A percentile compares a stretch with the other conserved stretches of the same genome.
These are phyloP conservation scores for Paralichthys olivaceus DNA, from an alignment of 2,113 vertebrate species.

Conservation along the genomic window DNA sequence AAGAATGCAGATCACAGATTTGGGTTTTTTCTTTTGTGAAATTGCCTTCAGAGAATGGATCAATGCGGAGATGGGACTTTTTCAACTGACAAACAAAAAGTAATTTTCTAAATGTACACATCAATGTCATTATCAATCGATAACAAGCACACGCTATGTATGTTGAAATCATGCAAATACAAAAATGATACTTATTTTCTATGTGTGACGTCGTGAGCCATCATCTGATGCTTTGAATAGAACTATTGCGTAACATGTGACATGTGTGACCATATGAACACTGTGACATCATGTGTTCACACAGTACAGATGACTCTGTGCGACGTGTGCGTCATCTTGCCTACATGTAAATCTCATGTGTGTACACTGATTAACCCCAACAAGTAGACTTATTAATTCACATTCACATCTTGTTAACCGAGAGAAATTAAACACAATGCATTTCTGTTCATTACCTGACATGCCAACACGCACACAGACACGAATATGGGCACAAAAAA, in stretches of 20 bases:
- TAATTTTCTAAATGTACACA: conserved; percentile 13
- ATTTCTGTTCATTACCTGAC: background rate
- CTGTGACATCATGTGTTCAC: conserved; percentile 5
- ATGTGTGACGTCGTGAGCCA: background rate
- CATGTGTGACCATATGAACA: conserved; percentile 1
- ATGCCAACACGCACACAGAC: background rate
- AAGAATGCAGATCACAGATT: conserved; percentile 47
- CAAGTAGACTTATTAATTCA: no score
- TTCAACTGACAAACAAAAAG: conserved; percentile 37
- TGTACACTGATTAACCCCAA: background rate
- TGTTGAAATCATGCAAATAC: conserved; percentile 12
- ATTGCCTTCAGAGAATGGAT: conserved; percentile 42
- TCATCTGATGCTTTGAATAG: background rate
- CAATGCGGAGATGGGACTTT: conserved; percentile 31
- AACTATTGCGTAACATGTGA: conserved; percentile 12
- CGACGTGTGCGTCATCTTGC: conserved; percentile 3
- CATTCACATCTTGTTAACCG: no score
- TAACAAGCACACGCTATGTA: background rate
- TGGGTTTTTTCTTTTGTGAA: conserved; percentile 20
- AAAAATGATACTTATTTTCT: background rate
- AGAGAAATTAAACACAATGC: background rate
- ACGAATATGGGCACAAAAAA: background rate
- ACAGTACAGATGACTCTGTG: background rate
- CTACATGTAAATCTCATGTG: conserved; percentile 1
- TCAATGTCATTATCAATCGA: background rate